Evolutionary conservation across 2,888 invertebrate genomes (phyloP).

Genomic region (Lithophane semibrunnea): DNA sequence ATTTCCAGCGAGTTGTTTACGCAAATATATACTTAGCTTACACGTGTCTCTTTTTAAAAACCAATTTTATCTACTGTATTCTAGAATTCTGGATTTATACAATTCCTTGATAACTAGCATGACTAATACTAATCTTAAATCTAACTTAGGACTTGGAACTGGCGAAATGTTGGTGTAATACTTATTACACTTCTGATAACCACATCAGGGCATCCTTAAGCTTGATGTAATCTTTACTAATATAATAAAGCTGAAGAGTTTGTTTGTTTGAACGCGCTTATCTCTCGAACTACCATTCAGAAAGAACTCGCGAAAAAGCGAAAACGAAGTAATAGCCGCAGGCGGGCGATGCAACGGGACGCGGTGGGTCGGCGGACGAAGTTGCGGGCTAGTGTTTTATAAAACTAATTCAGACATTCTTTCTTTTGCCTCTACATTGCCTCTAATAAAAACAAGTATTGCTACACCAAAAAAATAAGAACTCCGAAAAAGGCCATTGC

Average conservation of each 20-base stretch:
- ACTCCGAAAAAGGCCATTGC: constrained; percentile 19
- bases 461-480: neutral
- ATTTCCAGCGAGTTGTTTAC: neutral
- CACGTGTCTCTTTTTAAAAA: neutral
- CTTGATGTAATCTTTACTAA: neutral
- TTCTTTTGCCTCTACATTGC: neutral
- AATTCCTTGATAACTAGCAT: constrained; percentile 1
- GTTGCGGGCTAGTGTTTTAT: neutral
- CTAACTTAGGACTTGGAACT: neutral
- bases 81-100: neutral
- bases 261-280: too few species aligned
- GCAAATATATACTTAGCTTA: constrained; percentile 20
- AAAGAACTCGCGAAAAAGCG: too few species aligned
- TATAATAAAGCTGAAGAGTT: too few species aligned
- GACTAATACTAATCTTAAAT: neutral
- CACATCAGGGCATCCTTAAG: neutral
- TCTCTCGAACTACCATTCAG: too few species aligned
- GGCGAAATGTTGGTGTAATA: constrained; percentile 2
- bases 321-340: too few species aligned
- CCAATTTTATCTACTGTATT: neutral
- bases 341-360: too few species aligned
- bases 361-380: too few species aligned
- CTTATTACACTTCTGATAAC: neutral
- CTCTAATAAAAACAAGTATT: constrained; percentile 6
- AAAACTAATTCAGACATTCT: neutral